phyloP scores from a whole-genome alignment of 2,888 invertebrate genomes.

The Caenorhabditis imperialis region DNA sequence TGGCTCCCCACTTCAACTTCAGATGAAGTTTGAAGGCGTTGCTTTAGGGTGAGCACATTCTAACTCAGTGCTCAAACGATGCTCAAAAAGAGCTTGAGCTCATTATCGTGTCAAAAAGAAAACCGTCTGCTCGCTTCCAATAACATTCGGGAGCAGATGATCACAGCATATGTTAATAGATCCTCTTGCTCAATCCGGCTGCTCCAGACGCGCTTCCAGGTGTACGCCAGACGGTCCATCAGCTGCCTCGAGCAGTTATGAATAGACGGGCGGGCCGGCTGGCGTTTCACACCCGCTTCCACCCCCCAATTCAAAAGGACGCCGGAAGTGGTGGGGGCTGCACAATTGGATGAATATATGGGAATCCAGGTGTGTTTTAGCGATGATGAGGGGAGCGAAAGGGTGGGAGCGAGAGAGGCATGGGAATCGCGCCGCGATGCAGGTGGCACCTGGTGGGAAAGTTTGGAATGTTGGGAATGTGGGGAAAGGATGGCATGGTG shows the following conservation, averaged over 20 bases:
- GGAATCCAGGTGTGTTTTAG: no score
- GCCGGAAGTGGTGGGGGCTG: no score
- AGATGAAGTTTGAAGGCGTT: constrained; percentile 9
- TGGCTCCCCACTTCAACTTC: constrained; percentile 1
- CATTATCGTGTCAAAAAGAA: background rate
- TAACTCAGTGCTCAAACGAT: no score
- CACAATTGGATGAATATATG: no score
- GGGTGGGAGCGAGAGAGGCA: no score
- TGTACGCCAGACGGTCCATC: constrained; percentile 39
- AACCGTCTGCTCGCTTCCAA: no score
- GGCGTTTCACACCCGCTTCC: no score
- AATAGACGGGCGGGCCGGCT: no score
- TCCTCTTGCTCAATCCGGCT: background rate
- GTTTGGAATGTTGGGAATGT: background rate
- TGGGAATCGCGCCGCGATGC: no score
- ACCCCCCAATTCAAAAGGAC: no score
- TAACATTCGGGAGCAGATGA: background rate
- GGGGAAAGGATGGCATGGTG: background rate
- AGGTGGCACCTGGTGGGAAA: constrained; percentile 1
- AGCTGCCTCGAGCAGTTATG: constrained; percentile 25
- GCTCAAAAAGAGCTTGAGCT: background rate
- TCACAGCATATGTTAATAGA: constrained; percentile 35
- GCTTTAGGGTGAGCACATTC: no score
- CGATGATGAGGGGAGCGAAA: no score
- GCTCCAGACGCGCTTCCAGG: constrained; percentile 21